phyloP scores from a whole-genome alignment of 2,797 vertebrate species.

The Alauda arvensis region DNA sequence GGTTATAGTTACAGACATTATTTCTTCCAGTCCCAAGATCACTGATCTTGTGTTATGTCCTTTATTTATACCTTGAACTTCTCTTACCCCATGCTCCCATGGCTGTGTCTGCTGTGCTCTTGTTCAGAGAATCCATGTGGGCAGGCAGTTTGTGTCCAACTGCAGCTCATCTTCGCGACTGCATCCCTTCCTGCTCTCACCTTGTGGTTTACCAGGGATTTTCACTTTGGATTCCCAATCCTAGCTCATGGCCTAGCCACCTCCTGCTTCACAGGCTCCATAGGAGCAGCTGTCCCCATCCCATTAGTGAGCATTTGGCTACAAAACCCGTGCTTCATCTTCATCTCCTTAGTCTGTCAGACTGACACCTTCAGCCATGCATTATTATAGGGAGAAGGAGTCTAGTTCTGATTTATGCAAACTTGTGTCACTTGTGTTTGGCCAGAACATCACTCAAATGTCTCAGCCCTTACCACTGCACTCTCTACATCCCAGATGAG shows the following conservation, averaged over 20 bases:
- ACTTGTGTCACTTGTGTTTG: slow-evolving; percentile 1
- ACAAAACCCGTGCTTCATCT: neutral
- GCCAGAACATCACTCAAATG: slow-evolving; percentile 25
- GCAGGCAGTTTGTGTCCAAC: neutral
- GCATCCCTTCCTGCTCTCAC: neutral
- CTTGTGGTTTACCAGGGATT: neutral
- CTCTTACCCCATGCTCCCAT: neutral
- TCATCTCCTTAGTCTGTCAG: neutral
- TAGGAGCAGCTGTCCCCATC: neutral
- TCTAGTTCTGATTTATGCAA: neutral
- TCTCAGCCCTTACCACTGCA: neutral
- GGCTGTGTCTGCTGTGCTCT: neutral
- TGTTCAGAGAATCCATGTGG: neutral
- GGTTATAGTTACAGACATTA: neutral
- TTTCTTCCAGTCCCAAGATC: neutral
- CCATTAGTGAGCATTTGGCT: neutral
- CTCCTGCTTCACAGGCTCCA: neutral
- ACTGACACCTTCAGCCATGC: neutral
- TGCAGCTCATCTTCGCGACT: neutral
- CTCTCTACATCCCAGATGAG: slow-evolving; percentile 11
- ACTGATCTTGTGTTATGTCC: neutral
- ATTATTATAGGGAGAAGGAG: neutral
- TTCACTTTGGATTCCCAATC: neutral
- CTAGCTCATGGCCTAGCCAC: neutral
- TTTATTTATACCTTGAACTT: neutral